A percentile compares a stretch with the other conserved stretches of the same genome.
These are phyloP conservation scores for Acanthurus leucopareius DNA, from an alignment of 2,797 vertebrate genomes.

Conservation along the genomic window DNA sequence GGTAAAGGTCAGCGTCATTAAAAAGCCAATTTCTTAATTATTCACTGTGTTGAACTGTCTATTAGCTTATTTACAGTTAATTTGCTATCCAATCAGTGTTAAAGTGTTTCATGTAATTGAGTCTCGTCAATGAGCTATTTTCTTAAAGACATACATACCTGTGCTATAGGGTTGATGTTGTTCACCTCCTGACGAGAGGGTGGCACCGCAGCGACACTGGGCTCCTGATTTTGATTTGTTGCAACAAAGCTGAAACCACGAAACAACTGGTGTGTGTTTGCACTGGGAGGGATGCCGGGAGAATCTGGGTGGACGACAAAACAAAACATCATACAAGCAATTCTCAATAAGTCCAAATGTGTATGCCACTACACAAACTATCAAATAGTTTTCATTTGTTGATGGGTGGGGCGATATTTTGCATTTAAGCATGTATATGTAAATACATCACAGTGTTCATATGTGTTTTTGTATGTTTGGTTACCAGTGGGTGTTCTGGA, in stretches of 20 bases:
- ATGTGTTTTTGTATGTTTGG: slow-evolving; percentile 10
- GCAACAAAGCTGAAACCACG: slow-evolving; percentile 98
- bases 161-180: slow-evolving; percentile 90
- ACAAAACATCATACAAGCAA: neutral
- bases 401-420: neutral
- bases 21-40: slow-evolving; percentile 16
- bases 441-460: neutral
- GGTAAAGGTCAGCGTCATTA: slow-evolving; percentile 35
- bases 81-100: slow-evolving; percentile 1
- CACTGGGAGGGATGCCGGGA: slow-evolving; percentile 94
- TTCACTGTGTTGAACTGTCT: slow-evolving; percentile 8
- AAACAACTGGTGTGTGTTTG: slow-evolving; percentile 95
- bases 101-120: neutral
- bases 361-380: neutral
- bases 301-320: slow-evolving; percentile 87
- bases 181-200: slow-evolving; percentile 74
- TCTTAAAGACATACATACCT: slow-evolving; percentile 83
- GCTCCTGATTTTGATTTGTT: slow-evolving; percentile 91
- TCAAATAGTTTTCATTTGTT: neutral
- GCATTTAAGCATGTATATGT: too few species aligned
- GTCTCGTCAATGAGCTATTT: neutral
- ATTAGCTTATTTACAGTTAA: neutral
- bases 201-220: slow-evolving; percentile 63
- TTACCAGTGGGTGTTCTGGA: slow-evolving; percentile 94
- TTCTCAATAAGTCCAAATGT: neutral